These are phyloP conservation scores for Acanthosepion esculentum DNA, from an alignment of 2,888 invertebrate species.

Conservation along the genomic window DNA sequence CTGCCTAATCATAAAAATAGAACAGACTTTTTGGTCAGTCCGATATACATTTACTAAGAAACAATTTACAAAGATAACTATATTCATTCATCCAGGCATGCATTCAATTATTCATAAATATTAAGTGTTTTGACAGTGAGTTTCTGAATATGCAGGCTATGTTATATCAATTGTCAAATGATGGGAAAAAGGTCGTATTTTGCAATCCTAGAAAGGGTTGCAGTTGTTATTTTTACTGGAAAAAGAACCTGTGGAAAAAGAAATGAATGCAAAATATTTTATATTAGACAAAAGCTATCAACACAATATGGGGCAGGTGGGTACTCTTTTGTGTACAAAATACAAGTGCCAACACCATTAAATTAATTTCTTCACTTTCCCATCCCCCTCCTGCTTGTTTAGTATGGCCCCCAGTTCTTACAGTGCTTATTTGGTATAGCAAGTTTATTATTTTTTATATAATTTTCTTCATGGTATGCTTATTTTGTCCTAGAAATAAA, in stretches of 20 bases:
- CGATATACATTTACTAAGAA: not conserved
- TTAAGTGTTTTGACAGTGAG: not conserved
- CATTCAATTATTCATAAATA: not conserved
- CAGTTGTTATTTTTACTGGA: constrained; percentile 24
- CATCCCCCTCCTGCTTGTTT: no score
- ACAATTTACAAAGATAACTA: not conserved
- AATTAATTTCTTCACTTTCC: no score
- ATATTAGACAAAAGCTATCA: not conserved
- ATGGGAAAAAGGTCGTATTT: not conserved
- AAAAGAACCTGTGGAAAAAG: not conserved
- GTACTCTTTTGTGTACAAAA: no score
- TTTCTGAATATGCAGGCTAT: not conserved
- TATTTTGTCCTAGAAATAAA: no score
- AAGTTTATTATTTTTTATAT: no score
- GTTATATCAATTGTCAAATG: not conserved
- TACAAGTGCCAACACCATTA: no score
- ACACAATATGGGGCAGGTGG: not conserved
- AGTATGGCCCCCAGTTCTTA: no score
- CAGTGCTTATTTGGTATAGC: no score
- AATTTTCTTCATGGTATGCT: no score
- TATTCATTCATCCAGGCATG: not conserved
- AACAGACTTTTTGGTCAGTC: not conserved
- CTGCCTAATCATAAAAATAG: not conserved
- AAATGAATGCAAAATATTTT: not conserved
- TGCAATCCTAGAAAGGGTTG: not conserved